phyloP scores from a whole-genome alignment of 2,888 invertebrate genomes.

The Cataglyphis albicans region DNA sequence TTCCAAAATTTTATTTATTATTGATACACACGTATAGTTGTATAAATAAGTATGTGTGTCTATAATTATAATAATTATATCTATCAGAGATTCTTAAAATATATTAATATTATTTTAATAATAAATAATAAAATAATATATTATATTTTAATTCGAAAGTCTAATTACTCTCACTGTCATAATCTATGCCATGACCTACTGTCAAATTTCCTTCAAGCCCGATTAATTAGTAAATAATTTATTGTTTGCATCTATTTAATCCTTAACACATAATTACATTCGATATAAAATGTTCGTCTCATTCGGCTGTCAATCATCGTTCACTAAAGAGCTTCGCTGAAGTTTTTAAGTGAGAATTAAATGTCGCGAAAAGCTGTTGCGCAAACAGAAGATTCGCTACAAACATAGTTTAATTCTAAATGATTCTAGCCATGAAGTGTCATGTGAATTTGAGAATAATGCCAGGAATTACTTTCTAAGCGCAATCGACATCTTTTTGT shows the following conservation, averaged over 20 bases:
- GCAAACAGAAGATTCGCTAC: neutral
- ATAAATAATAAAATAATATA: neutral
- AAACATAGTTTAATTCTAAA: neutral
- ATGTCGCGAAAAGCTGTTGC: neutral
- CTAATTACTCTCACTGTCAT: neutral
- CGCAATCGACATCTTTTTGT: constrained; percentile 36
- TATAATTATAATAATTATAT: neutral
- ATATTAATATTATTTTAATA: neutral
- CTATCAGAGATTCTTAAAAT: neutral
- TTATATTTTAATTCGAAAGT: neutral
- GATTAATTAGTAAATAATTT: neutral
- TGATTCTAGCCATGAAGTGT: constrained; percentile 31
- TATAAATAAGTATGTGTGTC: neutral
- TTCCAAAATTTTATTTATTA: neutral
- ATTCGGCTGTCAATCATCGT: neutral
- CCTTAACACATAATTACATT: neutral
- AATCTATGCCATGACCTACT: neutral
- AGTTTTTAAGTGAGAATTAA: neutral
- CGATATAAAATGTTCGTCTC: neutral
- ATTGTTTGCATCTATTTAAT: neutral
- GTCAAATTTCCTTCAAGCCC: neutral
- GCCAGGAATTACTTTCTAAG: constrained; percentile 30
- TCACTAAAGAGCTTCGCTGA: neutral
- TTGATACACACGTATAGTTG: neutral
- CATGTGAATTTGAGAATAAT: constrained; percentile 26